Evolutionary conservation across 1,140 invertebrate species (phyloP), one percentile per base, ranked within the genome.

Genomic region (Rhagoletis pomonella): DNA sequence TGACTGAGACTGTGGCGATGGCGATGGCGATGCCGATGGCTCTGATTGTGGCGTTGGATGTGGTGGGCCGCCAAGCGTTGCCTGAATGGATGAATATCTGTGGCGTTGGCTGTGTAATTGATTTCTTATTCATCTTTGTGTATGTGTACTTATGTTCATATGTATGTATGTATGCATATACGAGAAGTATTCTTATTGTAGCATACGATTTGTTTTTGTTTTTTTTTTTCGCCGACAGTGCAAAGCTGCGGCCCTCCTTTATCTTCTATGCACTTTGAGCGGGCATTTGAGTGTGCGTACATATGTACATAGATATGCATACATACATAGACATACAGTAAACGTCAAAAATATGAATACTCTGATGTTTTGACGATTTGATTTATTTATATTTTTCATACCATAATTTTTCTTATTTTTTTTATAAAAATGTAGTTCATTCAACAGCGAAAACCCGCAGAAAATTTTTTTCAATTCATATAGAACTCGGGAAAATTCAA

Each of bases 41-140:
- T 29, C 29, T 29, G 29, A 29, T 29, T 29, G 29, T 29, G n/a
- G 4, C 64, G 17, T 1, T 73, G 67, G 29, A 39, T 65, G 64
- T 39, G 67, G 42, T 73, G 67, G 39, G 67, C 39, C 39, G 67
- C 42, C 67, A 73, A 73, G 44, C 67, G 67, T 58, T 81, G 47
- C 73, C 17, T 81, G 73, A 81, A 81, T 81, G 73, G 73, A 81
- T 81, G 47, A 50, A 81, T 81, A 81, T 81, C 47, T 81, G 73
- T 81, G 47, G 47, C 7, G 47, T 55, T 81, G 73, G 9, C 50
- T 55, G 47, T 81, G 73, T 29, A 81, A 12, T 81, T 55, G 42
- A 55, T 55, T 42, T 73, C 47, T 81, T 19, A 55, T 81, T 81
- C 47, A 47, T 81, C 6, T 55, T 10, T 81, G 44, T 55, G 6